A percentile compares a stretch with the other conserved stretches of the same genome.
Evolutionary conservation across 2,797 vertebrate genomes (phyloP).

Genomic region (Dermochelys coriacea): DNA sequence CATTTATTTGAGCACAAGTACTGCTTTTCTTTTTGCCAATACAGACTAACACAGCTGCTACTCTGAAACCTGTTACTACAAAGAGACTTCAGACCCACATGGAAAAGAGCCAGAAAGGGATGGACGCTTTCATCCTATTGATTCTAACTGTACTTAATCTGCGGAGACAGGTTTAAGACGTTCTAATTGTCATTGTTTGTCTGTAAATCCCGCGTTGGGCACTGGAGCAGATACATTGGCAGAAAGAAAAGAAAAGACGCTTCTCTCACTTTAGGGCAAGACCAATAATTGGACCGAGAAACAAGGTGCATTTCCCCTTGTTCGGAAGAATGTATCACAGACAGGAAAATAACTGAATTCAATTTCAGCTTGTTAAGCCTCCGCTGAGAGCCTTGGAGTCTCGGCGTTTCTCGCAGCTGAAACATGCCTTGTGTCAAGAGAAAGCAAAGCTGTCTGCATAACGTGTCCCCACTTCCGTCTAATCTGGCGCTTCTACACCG

Average conservation of each 20-base stretch:
- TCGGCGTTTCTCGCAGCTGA: not conserved
- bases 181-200: not conserved
- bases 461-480: not conserved
- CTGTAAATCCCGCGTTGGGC: not conserved
- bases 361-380: fast-evolving
- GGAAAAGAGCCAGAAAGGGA: not conserved
- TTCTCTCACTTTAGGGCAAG: not conserved
- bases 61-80: not conserved
- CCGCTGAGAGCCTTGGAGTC: fast-evolving
- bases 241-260: not conserved
- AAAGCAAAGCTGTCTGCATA: not conserved
- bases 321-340: not conserved
- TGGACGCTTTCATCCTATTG: not conserved
- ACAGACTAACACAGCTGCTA: too few species aligned
- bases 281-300: not conserved
- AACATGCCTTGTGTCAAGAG: not conserved
- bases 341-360: not conserved
- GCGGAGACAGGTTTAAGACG: not conserved
- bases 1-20: too few species aligned
- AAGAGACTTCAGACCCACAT: not conserved
- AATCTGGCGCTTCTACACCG: not conserved
- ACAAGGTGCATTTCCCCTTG: too few species aligned
- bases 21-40: too few species aligned
- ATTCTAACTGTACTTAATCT: not conserved
- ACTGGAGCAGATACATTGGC: fast-evolving